Evolutionary conservation across 2,888 invertebrate species (phyloP).

Genomic region (Nomada ferruginata): DNA sequence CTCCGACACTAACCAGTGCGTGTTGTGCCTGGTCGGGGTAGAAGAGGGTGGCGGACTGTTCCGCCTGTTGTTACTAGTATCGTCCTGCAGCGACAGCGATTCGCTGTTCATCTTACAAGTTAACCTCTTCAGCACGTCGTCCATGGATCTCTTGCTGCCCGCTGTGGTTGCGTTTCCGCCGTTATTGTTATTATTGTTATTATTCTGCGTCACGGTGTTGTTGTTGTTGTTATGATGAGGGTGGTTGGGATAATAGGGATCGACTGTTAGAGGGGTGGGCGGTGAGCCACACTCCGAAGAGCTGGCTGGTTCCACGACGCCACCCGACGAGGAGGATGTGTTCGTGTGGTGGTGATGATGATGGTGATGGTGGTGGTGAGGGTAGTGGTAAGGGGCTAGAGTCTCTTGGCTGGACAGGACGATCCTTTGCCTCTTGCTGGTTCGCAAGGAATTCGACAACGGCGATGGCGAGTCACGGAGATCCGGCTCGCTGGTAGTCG

Average conservation of each 20-base stretch:
- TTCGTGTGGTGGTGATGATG: conserved; percentile 76
- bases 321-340: conserved; percentile 71
- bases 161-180: conserved; percentile 86
- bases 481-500: conserved; percentile 84
- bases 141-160: conserved; percentile 93
- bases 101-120: conserved; percentile 94
- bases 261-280: conserved; percentile 87
- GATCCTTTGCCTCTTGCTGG: conserved; percentile 78
- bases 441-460: conserved; percentile 77
- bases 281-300: conserved; percentile 91
- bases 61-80: conserved; percentile 89
- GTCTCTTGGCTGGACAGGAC: conserved; percentile 66
- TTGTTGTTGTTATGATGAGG: conserved; percentile 85
- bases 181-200: conserved; percentile 85
- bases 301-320: conserved; percentile 81
- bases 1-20: conserved; percentile 77
- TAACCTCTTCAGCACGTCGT: conserved; percentile 94
- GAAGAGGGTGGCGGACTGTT: conserved; percentile 86
- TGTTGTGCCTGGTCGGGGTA: conserved; percentile 81
- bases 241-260: conserved; percentile 85
- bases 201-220: conserved; percentile 86
- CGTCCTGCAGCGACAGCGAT: conserved; percentile 89
- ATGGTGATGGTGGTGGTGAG: conserved; percentile 71
- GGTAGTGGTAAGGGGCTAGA: conserved; percentile 54
- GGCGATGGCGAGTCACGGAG: conserved; percentile 83